A percentile compares a stretch with the other conserved stretches of the same genome.
These are phyloP conservation scores for Eugnorisma glareosa DNA, from an alignment of 2,888 invertebrate genomes.

Conservation along the genomic window DNA sequence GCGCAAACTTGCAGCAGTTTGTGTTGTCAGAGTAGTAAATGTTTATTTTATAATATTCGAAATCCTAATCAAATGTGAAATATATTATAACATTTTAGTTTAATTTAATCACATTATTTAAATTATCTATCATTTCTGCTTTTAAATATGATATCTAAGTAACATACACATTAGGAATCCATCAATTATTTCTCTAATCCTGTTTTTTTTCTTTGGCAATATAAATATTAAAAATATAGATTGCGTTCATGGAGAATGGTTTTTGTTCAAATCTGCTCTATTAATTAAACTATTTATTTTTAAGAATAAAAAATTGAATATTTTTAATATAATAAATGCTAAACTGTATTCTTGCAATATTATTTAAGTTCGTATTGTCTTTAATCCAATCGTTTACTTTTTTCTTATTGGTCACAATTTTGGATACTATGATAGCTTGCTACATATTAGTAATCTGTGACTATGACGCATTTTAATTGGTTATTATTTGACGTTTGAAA, in stretches of 20 bases:
- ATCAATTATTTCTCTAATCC: not conserved
- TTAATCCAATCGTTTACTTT: not conserved
- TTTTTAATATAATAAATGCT: not conserved
- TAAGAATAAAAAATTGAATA: fast-evolving
- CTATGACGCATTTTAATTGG: conserved; percentile 42
- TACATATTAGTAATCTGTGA: no score
- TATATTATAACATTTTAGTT: not conserved
- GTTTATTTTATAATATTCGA: conserved; percentile 10
- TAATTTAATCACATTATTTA: not conserved
- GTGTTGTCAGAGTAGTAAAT: conserved; percentile 77
- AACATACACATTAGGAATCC: not conserved
- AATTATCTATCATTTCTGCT: not conserved
- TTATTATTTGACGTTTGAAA: conserved; percentile 42
- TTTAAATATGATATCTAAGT: not conserved
- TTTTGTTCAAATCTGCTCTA: not conserved
- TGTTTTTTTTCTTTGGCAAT: conserved; percentile 44
- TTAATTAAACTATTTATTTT: not conserved
- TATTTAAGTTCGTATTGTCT: not conserved
- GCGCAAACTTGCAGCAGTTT: conserved; percentile 88
- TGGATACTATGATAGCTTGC: no score
- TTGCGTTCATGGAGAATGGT: conserved; percentile 25
- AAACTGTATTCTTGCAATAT: not conserved
- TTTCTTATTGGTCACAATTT: conserved; percentile 32
- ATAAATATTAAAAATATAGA: conserved; percentile 31
- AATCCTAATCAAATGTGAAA: not conserved